These are phyloP conservation scores for Hydrotaea diabolus DNA, from an alignment of 2,888 invertebrate genomes.

Conservation along the genomic window DNA sequence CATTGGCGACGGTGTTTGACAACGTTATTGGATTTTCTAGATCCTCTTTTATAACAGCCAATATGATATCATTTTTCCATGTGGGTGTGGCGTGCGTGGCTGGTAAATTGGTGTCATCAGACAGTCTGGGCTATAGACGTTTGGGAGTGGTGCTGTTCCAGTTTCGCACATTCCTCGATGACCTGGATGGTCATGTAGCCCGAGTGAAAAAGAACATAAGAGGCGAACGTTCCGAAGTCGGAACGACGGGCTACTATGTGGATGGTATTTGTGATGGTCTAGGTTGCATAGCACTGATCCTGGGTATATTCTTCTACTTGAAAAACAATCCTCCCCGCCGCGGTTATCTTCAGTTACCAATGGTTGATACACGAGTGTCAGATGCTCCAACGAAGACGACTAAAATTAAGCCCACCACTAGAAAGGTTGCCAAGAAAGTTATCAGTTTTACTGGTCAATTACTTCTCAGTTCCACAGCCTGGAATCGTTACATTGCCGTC, in stretches of 20 bases:
- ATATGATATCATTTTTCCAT: constrained; percentile 91
- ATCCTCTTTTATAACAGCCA: constrained; percentile 87
- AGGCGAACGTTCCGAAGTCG: constrained; percentile 90
- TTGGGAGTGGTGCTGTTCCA: constrained; percentile 90
- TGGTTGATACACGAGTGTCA: constrained; percentile 78
- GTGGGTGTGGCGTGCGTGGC: constrained; percentile 88
- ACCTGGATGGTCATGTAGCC: constrained; percentile 93
- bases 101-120: constrained; percentile 88
- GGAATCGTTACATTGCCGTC: constrained; percentile 91
- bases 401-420: constrained; percentile 86
- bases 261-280: constrained; percentile 91
- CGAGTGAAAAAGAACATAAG: constrained; percentile 87
- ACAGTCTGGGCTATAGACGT: constrained; percentile 86
- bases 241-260: constrained; percentile 89
- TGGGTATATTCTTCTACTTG: constrained; percentile 86
- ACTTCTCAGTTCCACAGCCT: constrained; percentile 87
- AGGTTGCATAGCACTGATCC: constrained; percentile 87
- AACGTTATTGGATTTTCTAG: constrained; percentile 85
- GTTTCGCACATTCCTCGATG: constrained; percentile 91
- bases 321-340: constrained; percentile 88
- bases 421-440: constrained; percentile 85
- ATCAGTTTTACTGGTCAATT: constrained; percentile 87
- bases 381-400: constrained; percentile 83
- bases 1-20: constrained; percentile 88
- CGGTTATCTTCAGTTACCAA: constrained; percentile 86